phyloP scores from a whole-genome alignment of 2,888 invertebrate genomes.

The Calameuta idolon region DNA sequence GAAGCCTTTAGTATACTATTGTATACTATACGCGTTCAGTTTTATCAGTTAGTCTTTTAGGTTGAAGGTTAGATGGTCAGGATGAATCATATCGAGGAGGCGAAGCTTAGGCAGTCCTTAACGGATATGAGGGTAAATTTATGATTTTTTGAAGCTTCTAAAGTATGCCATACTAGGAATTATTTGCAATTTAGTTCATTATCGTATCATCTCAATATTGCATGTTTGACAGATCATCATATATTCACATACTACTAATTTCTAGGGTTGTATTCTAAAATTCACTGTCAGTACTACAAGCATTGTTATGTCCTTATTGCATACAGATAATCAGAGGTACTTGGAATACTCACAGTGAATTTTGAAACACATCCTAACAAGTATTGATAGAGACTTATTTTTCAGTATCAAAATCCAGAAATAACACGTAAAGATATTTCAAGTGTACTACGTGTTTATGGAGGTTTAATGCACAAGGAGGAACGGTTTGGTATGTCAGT shows the following conservation, averaged over 20 bases:
- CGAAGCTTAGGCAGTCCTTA: constrained; percentile 69
- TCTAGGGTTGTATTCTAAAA: neutral
- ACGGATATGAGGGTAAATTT: constrained; percentile 64
- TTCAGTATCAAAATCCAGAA: constrained; percentile 79
- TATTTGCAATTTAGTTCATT: constrained; percentile 5
- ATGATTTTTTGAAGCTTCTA: neutral
- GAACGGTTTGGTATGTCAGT: constrained; percentile 77
- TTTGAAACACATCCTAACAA: neutral
- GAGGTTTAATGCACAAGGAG: constrained; percentile 74
- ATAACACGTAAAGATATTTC: constrained; percentile 76
- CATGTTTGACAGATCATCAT: neutral
- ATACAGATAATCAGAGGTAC: neutral
- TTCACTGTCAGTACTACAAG: constrained; percentile 6
- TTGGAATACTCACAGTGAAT: neutral
- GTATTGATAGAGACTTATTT: constrained; percentile 47
- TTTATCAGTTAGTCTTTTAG: constrained; percentile 9
- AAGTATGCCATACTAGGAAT: neutral
- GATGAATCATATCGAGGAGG: constrained; percentile 68
- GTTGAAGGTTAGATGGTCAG: constrained; percentile 51
- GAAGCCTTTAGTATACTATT: neutral
- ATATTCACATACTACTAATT: neutral
- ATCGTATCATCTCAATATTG: constrained; percentile 1
- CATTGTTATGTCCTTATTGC: constrained; percentile 18
- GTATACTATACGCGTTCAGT: constrained; percentile 4
- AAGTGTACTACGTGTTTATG: constrained; percentile 75